Conservation (phyloP, 2,797 vertebrate genomes). For the Malurus leucopterus region DNA sequence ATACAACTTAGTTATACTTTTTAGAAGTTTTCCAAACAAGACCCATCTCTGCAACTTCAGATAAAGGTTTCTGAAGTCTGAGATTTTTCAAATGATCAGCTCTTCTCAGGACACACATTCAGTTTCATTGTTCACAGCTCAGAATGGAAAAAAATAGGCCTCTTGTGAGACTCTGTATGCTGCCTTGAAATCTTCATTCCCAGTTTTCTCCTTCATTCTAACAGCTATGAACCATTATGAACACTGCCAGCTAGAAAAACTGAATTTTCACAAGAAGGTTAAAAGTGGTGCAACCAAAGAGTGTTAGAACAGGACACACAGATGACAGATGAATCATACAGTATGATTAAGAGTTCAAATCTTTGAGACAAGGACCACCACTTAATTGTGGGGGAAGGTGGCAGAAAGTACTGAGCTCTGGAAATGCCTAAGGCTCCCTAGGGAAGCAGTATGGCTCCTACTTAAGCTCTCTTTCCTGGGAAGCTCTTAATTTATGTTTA, state of each 20-base stretch:
- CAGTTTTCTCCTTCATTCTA: background rate
- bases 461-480: constrained; percentile 63
- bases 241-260: background rate
- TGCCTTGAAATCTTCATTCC: background rate
- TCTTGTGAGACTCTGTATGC: background rate
- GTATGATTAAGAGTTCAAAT: background rate
- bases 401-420: constrained; percentile 18
- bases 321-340: background rate
- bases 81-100: background rate
- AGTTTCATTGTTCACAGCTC: background rate
- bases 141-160: background rate
- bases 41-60: background rate
- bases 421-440: constrained; percentile 52
- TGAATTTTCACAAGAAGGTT: background rate
- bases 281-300: background rate
- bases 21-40: background rate
- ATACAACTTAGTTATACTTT: background rate
- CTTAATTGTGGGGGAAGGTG: constrained; percentile 45
- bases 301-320: background rate
- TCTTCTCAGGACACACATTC: background rate
- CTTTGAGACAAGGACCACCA: background rate
- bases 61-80: background rate
- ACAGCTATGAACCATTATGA: background rate
- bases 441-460: constrained; percentile 51
- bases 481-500: constrained; percentile 70